Base-by-base conservation (phyloP, 53 echinoderm and acorn worm species). In the Hippasteria phrygiana region DNA sequence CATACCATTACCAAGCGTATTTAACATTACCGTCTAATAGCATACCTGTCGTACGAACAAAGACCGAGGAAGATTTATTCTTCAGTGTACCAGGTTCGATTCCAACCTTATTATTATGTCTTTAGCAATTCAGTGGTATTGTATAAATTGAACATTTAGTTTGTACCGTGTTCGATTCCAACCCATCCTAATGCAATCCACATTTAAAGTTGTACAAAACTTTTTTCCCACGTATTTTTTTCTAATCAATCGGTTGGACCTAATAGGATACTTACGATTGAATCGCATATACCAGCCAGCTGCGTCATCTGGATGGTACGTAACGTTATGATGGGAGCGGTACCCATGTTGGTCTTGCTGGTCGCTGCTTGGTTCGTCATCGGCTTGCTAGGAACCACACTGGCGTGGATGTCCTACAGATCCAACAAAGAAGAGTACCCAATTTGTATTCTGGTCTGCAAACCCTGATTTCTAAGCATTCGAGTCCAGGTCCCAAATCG, bases 261-360 rank as follows among this genome's bases (percentile, higher is more conserved):
- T 1, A 51, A 8, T 17, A 51, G 63, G 27, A 54, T 7, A 73
- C 96, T 95, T 91, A 95, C 97, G 53, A 95, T 72, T 0, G 97
- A 97, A 27, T 97, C 97, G 47, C 97, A 97, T 20, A 97, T 88
- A 26, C 97, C 95, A 11, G 90, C 69, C 29, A 88, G 82, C 51
- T 91, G 90, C 26, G 92, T 87, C 83, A 95, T 85, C 76, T 95
- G 88, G 31, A 95, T 76, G 12, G 95, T 93, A 17, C 83, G 45
- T 14, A 97, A 85, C 32, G 69, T 91, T 10, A 81, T 84, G 40
- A 96, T 87, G 17, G 93, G 90, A 10, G 88, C 89, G 0, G 91
- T 64, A 69, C 67, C 46, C 7, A 65, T 18, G 26, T 12, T 45
- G 46, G 1, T 32, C 22, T 59, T 83, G 33, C 39, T n/a, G 14